Percentiles rank a stretch among this genome's conserved stretches.
These are phyloP conservation scores for Rhadina sibilatrix DNA, from an alignment of 2,113 vertebrate species.

Conservation along the genomic window DNA sequence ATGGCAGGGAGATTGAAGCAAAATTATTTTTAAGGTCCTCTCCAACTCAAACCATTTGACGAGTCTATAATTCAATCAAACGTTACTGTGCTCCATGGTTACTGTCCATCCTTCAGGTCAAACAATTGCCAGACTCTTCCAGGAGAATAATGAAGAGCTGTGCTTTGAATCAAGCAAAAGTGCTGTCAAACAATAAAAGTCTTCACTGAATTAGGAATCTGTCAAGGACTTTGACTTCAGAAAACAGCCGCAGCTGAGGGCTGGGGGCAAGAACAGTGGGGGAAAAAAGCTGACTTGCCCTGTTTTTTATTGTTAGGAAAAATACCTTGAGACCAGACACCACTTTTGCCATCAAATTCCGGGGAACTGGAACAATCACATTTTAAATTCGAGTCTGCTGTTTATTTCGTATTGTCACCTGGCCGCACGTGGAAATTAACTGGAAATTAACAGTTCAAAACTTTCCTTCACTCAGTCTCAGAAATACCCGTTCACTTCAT, in stretches of 20 bases:
- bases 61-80: background rate
- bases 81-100: fast-evolving
- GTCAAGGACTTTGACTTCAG: background rate
- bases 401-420: background rate
- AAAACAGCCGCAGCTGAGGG: background rate
- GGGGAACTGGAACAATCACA: background rate
- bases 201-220: background rate
- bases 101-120: background rate
- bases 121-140: background rate
- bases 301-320: background rate
- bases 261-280: no score
- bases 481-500: background rate
- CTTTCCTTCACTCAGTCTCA: background rate
- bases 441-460: background rate
- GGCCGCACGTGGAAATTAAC: background rate
- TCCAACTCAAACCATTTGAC: background rate
- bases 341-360: background rate
- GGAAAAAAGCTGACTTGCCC: fast-evolving
- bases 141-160: background rate
- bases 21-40: background rate
- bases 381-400: background rate
- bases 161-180: background rate
- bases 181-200: background rate
- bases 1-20: background rate
- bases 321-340: background rate